Evolutionary conservation across 2,888 invertebrate genomes (phyloP).

Genomic region (Muschampia plurimacula): DNA sequence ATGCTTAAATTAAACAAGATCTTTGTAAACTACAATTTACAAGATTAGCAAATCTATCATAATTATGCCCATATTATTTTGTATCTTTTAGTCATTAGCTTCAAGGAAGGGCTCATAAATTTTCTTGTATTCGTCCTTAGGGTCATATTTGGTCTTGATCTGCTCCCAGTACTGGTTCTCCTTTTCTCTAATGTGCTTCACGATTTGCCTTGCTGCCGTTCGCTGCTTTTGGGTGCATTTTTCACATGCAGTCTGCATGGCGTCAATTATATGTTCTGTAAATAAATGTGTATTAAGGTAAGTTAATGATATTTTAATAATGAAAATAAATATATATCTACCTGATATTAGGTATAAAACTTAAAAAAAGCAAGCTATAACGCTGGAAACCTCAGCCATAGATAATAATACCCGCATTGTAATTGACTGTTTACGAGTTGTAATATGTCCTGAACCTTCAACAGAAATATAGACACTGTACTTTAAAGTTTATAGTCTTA

Average conservation of each 20-base stretch:
- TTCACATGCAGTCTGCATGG: constrained; percentile 87
- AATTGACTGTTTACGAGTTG: no score
- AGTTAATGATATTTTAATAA: neutral
- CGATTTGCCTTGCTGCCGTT: constrained; percentile 87
- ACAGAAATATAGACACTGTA: no score
- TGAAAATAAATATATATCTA: neutral
- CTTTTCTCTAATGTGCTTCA: constrained; percentile 87
- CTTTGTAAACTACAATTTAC: neutral
- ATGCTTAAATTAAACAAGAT: neutral
- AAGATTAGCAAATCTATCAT: neutral
- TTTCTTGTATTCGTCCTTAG: constrained; percentile 85
- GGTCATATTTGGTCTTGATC: constrained; percentile 89
- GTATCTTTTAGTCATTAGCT: constrained; percentile 49
- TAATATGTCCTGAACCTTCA: no score
- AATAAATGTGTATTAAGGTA: neutral
- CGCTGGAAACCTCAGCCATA: no score
- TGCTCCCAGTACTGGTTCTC: constrained; percentile 88
- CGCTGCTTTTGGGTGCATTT: constrained; percentile 90
- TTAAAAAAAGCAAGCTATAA: no score
- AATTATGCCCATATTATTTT: no score
- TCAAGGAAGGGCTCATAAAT: constrained; percentile 83
- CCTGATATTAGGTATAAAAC: no score
- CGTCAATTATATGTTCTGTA: constrained; percentile 88
- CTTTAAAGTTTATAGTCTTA: no score
- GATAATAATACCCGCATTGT: no score